Evolutionary conservation across 2,888 invertebrate species (phyloP).

Genomic region (Idaea straminata): DNA sequence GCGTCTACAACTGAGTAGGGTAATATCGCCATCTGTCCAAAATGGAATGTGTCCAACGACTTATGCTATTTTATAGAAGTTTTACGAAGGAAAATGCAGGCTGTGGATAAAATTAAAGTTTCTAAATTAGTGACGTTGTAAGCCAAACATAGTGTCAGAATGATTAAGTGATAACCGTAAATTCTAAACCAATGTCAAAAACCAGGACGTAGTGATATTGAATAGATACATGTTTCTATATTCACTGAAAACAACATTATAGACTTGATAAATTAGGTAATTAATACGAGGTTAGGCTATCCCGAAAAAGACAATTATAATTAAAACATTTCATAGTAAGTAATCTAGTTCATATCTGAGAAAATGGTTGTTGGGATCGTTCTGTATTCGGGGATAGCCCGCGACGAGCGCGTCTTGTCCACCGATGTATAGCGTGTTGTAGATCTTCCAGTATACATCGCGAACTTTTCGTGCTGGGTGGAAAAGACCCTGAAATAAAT

Average conservation of each 20-base stretch:
- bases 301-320: slow-evolving; percentile 24
- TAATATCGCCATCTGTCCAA: not conserved
- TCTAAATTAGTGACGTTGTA: not conserved
- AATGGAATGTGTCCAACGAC: not conserved
- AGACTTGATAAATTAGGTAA: not conserved
- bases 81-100: not conserved
- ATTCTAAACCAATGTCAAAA: not conserved
- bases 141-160: not conserved
- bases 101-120: not conserved
- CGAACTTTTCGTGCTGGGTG: slow-evolving; percentile 99
- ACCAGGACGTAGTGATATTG: not conserved
- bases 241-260: not conserved
- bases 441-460: slow-evolving; percentile 99
- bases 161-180: not conserved
- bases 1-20: not conserved
- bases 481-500: slow-evolving; percentile 90
- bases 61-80: not conserved
- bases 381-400: slow-evolving; percentile 97
- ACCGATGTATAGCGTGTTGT: slow-evolving; percentile 99
- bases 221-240: not conserved
- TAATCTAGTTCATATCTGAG: slow-evolving; percentile 97
- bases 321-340: slow-evolving; percentile 83
- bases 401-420: slow-evolving; percentile 98
- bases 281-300: slow-evolving; percentile 13
- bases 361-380: slow-evolving; percentile 97